A percentile compares a stretch with the other conserved stretches of the same genome.
Evolutionary conservation across 2,797 vertebrate species (phyloP).

Genomic region (Darevskia mixta): DNA sequence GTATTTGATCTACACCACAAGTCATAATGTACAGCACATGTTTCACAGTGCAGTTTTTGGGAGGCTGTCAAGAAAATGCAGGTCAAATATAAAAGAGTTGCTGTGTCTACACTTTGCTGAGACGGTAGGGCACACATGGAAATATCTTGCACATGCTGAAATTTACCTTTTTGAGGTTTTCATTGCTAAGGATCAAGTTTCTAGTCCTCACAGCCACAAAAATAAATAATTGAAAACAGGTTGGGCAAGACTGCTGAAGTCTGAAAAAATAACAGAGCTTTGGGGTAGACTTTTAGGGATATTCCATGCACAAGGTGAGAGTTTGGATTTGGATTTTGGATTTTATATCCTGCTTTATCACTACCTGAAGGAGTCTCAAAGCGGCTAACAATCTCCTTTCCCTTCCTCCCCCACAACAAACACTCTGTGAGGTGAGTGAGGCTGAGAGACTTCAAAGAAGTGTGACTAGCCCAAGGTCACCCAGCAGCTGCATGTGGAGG

Average conservation of each 20-base stretch:
- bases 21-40: neutral
- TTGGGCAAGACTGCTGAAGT: neutral
- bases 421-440: no score
- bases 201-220: neutral
- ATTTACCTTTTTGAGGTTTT: neutral
- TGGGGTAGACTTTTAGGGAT: neutral
- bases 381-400: no score
- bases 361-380: no score
- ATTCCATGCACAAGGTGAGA: neutral
- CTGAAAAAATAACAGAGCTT: neutral
- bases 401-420: no score
- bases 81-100: neutral
- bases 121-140: neutral
- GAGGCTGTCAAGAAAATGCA: conserved; percentile 1
- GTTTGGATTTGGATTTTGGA: no score
- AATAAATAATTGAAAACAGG: neutral
- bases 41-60: conserved; percentile 17
- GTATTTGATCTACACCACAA: conserved; percentile 6
- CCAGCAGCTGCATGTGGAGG: no score
- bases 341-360: no score
- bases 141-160: neutral
- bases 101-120: neutral
- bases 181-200: neutral
- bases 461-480: no score
- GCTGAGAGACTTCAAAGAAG: no score